phyloP scores from a whole-genome alignment of 1,140 invertebrate species.

The Papilio xuthus region DNA sequence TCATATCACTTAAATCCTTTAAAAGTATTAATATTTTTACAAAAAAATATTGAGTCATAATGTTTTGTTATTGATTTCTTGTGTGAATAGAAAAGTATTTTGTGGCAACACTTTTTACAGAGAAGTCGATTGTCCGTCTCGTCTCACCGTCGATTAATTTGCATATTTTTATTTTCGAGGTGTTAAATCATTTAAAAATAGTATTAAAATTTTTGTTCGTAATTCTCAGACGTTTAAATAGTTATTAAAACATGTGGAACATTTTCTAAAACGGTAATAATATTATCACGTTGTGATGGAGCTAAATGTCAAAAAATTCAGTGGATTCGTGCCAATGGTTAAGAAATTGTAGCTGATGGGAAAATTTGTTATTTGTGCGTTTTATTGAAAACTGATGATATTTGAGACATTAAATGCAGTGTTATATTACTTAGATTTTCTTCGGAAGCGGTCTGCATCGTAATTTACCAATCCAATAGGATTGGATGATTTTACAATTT shows the following conservation, averaged over 20 bases:
- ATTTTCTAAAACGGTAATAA: slow-evolving; percentile 13
- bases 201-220: slow-evolving; percentile 14
- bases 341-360: slow-evolving; percentile 61
- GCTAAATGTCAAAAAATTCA: slow-evolving; percentile 71
- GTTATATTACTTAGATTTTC: slow-evolving; percentile 40
- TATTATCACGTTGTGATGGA: slow-evolving; percentile 63
- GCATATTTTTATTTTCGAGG: slow-evolving; percentile 54
- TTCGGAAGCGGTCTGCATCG: slow-evolving; percentile 38
- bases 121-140: slow-evolving; percentile 38
- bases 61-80: background rate
- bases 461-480: slow-evolving; percentile 54
- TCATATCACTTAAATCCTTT: background rate
- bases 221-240: background rate
- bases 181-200: slow-evolving; percentile 37
- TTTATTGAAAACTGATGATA: slow-evolving; percentile 56
- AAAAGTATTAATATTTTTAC: too few species aligned
- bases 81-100: background rate
- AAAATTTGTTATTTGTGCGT: slow-evolving; percentile 59
- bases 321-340: slow-evolving; percentile 71
- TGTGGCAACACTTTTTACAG: slow-evolving; percentile 37
- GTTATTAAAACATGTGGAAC: background rate
- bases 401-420: slow-evolving; percentile 48
- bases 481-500: slow-evolving; percentile 75
- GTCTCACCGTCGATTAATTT: slow-evolving; percentile 44
- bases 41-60: background rate